Evolutionary conservation across 1,140 invertebrate species (phyloP).

Genomic region (Neodiprion lecontei): DNA sequence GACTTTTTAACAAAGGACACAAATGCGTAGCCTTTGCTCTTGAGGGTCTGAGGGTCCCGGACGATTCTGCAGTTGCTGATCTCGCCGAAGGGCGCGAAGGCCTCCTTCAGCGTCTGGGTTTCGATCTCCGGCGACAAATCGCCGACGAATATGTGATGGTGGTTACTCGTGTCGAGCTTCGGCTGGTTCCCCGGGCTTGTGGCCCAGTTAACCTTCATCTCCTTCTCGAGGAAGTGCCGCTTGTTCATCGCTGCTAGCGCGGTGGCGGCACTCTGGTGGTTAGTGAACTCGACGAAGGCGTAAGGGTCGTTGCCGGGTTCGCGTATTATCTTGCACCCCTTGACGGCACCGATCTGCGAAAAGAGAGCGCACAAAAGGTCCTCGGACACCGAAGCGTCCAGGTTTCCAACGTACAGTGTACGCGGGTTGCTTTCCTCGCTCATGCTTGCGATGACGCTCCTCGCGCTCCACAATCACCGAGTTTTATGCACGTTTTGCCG

Average conservation of each 20-base stretch:
- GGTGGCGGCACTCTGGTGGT: constrained; percentile 90
- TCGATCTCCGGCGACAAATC: constrained; percentile 99
- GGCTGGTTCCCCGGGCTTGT: constrained; percentile 96
- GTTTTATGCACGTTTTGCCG: not conserved
- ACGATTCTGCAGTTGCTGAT: constrained; percentile 99
- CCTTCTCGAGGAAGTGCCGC: constrained; percentile 92
- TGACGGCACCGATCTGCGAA: constrained; percentile 93
- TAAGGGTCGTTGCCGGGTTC: constrained; percentile 97
- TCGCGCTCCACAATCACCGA: not conserved
- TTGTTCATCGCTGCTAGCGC: constrained; percentile 98
- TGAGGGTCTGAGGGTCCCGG: constrained; percentile 96
- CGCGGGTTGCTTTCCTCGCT: constrained; percentile 85
- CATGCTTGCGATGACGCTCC: constrained; percentile 46
- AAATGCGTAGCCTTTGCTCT: constrained; percentile 99
- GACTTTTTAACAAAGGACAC: constrained; percentile 99
- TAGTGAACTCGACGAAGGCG: constrained; percentile 96
- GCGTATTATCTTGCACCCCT: constrained; percentile 98
- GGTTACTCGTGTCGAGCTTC: constrained; percentile 98
- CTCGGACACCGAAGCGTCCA: constrained; percentile 92
- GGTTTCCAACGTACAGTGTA: constrained; percentile 95
- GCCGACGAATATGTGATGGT: constrained; percentile 99
- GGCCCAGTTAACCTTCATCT: constrained; percentile 99
- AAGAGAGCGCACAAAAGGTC: constrained; percentile 93
- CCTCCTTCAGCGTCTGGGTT: constrained; percentile 94
- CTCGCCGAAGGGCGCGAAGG: constrained; percentile 97